These are phyloP conservation scores for Lathronympha strigana DNA, from an alignment of 2,888 invertebrate species.

Conservation along the genomic window DNA sequence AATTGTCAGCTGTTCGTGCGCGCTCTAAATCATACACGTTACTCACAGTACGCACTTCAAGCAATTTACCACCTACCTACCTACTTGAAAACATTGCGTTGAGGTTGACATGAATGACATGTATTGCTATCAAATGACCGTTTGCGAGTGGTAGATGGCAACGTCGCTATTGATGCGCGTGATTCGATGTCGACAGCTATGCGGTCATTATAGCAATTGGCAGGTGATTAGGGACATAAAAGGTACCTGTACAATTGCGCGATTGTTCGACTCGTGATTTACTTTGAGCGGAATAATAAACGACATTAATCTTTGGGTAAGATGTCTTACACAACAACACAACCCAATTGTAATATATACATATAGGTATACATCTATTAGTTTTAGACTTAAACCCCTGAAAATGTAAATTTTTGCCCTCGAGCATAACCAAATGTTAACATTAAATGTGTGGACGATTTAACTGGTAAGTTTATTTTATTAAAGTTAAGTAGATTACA, in stretches of 20 bases:
- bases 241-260: conserved; percentile 51
- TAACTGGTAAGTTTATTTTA: too few species aligned
- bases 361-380: conserved; percentile 43
- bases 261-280: conserved; percentile 50
- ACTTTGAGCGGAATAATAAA: conserved; percentile 43
- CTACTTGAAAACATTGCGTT: conserved; percentile 47
- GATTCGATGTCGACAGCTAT: conserved; percentile 53
- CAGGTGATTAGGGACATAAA: conserved; percentile 59
- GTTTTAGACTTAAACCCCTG: conserved; percentile 14
- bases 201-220: conserved; percentile 60
- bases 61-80: neutral
- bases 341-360: conserved; percentile 44
- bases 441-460: too few species aligned
- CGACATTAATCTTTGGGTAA: conserved; percentile 44
- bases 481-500: too few species aligned
- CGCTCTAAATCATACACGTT: conserved; percentile 32
- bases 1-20: conserved; percentile 56
- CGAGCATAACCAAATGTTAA: too few species aligned
- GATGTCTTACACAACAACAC: conserved; percentile 44
- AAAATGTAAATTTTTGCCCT: neutral
- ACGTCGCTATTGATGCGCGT: conserved; percentile 44
- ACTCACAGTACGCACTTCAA: neutral
- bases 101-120: conserved; percentile 14
- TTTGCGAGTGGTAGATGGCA: conserved; percentile 45
- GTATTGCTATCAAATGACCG: conserved; percentile 45